Percentiles rank a stretch among this genome's conserved stretches.
These are phyloP conservation scores for Oryzias curvinotus DNA, from an alignment of 2,113 vertebrate species.

Conservation along the genomic window DNA sequence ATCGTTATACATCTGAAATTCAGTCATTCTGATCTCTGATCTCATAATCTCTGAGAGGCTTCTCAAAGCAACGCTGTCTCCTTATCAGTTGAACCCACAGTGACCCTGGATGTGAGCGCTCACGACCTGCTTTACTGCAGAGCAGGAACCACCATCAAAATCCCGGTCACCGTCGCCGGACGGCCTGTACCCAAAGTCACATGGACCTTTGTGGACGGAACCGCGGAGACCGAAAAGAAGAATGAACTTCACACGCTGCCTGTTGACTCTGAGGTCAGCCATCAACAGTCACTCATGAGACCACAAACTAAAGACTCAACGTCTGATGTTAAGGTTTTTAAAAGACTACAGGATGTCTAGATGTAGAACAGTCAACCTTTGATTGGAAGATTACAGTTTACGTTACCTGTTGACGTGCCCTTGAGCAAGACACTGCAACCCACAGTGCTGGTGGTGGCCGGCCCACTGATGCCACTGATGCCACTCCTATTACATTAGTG, in stretches of 20 bases:
- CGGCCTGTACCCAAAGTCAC: conserved; percentile 88
- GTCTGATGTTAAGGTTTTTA: no score
- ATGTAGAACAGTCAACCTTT: no score
- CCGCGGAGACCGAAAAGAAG: conserved; percentile 87
- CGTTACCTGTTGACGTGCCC: no score
- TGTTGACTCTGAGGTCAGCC: conserved; percentile 86
- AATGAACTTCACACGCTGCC: conserved; percentile 90
- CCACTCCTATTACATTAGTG: no score
- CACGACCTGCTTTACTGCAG: conserved; percentile 84
- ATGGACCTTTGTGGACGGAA: conserved; percentile 92
- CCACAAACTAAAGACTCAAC: no score
- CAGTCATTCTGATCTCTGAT: not conserved
- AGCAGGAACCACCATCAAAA: conserved; percentile 87
- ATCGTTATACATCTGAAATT: not conserved
- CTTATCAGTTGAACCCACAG: conserved; percentile 85
- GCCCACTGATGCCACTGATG: no score
- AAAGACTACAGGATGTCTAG: no score
- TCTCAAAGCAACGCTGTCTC: not conserved
- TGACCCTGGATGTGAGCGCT: conserved; percentile 85
- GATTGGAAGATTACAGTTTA: no score
- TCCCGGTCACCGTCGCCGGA: conserved; percentile 86
- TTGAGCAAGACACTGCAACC: no score
- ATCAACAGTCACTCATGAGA: not conserved
- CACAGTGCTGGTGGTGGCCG: no score
- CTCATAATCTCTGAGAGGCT: no score